Evolutionary conservation across 2,113 vertebrate species (phyloP).

Genomic region (Neodontobutis hainanensis): DNA sequence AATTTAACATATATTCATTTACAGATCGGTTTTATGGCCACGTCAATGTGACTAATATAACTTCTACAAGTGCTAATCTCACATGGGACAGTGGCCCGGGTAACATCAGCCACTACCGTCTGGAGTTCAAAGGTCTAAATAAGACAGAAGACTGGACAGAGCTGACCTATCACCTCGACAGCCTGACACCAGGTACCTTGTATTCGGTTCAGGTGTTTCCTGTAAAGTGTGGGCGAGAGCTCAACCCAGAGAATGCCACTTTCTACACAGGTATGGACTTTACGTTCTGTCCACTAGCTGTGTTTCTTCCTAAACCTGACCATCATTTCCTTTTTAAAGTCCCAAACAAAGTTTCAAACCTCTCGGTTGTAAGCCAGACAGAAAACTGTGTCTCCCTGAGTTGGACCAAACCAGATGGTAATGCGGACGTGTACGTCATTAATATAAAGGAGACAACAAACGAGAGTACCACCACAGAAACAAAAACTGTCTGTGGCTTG

Average conservation of each 20-base stretch:
- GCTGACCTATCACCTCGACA: neutral
- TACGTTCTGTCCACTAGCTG: neutral
- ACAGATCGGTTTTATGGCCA: slow-evolving; percentile 49
- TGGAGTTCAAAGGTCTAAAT: slow-evolving; percentile 10
- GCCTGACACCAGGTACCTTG: slow-evolving; percentile 44
- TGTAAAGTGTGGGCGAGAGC: slow-evolving; percentile 55
- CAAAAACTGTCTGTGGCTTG: fast-evolving
- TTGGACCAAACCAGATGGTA: slow-evolving; percentile 44
- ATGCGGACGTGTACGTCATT: slow-evolving; percentile 19
- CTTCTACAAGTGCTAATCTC: neutral
- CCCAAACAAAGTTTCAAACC: slow-evolving; percentile 33
- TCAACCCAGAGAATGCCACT: slow-evolving; percentile 30
- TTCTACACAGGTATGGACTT: slow-evolving; percentile 67
- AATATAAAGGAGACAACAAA: fast-evolving
- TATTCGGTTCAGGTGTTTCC: slow-evolving; percentile 60
- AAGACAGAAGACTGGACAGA: fast-evolving
- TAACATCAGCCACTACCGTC: fast-evolving
- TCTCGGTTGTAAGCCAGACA: fast-evolving
- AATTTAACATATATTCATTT: neutral
- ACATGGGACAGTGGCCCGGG: slow-evolving; percentile 15
- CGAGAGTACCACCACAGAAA: fast-evolving
- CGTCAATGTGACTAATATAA: neutral
- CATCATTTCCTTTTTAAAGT: slow-evolving; percentile 32
- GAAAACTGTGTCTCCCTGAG: neutral
- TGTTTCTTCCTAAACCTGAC: neutral